Conservation (phyloP, 2,797 vertebrate species). For the Austrolebias charrua region DNA sequence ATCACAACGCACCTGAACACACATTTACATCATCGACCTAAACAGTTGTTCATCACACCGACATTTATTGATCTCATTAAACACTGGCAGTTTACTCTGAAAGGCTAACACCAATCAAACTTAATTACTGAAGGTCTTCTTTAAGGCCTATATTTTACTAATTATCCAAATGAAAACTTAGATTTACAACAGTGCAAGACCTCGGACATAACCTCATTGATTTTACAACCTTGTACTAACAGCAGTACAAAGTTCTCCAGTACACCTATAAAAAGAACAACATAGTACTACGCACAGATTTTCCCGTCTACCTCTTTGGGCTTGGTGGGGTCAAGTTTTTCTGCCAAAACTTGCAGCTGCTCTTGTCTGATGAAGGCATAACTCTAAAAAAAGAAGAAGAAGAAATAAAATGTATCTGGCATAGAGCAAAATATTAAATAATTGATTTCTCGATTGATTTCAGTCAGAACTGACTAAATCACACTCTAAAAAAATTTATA, state of each 20-base stretch:
- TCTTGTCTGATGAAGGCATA: conserved; percentile 94
- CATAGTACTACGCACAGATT: neutral
- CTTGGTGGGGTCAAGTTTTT: conserved; percentile 86
- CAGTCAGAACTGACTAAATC: neutral
- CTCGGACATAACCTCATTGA: neutral
- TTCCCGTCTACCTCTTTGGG: conserved; percentile 86
- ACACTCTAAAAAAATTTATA: neutral
- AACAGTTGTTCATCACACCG: neutral
- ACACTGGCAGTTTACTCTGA: neutral
- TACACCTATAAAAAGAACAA: neutral
- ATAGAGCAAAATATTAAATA: neutral
- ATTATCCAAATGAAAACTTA: neutral
- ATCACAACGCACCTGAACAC: conserved; percentile 85
- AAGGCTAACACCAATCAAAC: neutral
- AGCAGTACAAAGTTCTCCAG: neutral
- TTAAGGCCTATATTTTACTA: neutral
- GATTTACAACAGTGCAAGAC: neutral
- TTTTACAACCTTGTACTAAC: neutral
- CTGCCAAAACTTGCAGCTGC: conserved; percentile 88
- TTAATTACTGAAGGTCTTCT: neutral
- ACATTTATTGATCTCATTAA: neutral
- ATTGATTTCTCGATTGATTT: neutral
- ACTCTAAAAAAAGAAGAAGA: conserved; percentile 80
- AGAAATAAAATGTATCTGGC: neutral
- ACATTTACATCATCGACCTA: conserved; percentile 15